Base-by-base conservation (phyloP, 2,888 invertebrate species). In the Chrysina gloriosa region DNA sequence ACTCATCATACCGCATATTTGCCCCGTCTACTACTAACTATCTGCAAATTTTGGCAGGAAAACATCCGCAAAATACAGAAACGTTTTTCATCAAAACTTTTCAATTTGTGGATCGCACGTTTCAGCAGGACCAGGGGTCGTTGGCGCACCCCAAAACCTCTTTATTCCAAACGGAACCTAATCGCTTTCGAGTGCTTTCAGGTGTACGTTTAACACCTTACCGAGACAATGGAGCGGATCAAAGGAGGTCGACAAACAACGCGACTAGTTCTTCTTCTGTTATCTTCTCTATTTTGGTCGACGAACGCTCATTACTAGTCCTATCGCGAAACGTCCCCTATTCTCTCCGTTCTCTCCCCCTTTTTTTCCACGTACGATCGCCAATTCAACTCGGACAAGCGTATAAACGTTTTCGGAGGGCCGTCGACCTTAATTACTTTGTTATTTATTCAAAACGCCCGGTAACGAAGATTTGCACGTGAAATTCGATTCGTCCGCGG, bases 141-240 rank as follows among this genome's bases (percentile, higher is more conserved):
- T 4, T 9, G 6, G 19, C n/a, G 45, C 45, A 21, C 45, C 45
- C 45, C 19, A 21, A 19, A 45, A 21, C n/a, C 45, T 21, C 31
- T 31, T 39, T 39, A 14, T 14, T n/a, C n/a, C 31, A 9, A 52
- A 78, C 78, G 79, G 80, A 80, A 79, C 80, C 80, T 81, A 81
- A 81, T 81, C 81, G 80, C 75, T 80, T 79, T 80, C 79, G 75
- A 81, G 80, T 80, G 80, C 79, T 77, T 76, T 81, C 81, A 81
- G 81, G 80, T 81, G 81, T 79, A 79, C 78, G 79, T 77, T 80
- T 80, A 80, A 81, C 81, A 81, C 80, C 80, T 81, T 75, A 76
- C 71, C 73, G 69, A 70, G 69, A 76, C 74, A 75, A 76, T 73
- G 66, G 70, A 21, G 65, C 66, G 64, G 68, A 67, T 71, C 75